These are phyloP conservation scores for Campylomormyrus tamandua DNA, from an alignment of 2,113 vertebrate genomes.

Conservation along the genomic window DNA sequence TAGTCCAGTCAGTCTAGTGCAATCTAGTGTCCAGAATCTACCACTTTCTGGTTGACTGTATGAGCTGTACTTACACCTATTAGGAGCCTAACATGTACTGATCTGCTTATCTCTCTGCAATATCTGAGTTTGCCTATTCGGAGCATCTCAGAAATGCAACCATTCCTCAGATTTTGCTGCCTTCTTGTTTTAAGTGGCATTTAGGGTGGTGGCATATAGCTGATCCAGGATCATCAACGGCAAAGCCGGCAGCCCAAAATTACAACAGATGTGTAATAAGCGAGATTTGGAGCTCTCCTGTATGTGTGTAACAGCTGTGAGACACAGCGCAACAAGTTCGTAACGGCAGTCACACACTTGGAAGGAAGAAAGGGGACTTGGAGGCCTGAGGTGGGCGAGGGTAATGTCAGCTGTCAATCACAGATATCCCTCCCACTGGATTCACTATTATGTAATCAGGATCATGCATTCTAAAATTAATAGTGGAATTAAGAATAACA, in stretches of 20 bases:
- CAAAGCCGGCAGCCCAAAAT: background rate
- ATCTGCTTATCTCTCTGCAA: background rate
- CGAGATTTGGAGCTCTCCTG: background rate
- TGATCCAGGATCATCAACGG: background rate
- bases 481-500: background rate
- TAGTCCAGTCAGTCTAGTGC: background rate
- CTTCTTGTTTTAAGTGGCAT: background rate
- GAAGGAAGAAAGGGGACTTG: background rate
- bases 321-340: background rate
- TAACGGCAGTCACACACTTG: background rate
- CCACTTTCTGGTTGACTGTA: background rate
- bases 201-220: background rate
- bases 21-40: background rate
- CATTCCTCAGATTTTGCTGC: background rate
- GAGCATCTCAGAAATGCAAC: background rate
- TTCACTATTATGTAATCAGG: background rate
- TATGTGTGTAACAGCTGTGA: background rate
- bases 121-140: background rate
- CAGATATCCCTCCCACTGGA: background rate
- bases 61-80: background rate
- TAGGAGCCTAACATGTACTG: background rate
- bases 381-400: background rate
- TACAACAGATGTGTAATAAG: background rate
- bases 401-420: background rate
- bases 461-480: background rate